Conservation (phyloP, 2,797 vertebrate species). For the Cyprinella venusta region DNA sequence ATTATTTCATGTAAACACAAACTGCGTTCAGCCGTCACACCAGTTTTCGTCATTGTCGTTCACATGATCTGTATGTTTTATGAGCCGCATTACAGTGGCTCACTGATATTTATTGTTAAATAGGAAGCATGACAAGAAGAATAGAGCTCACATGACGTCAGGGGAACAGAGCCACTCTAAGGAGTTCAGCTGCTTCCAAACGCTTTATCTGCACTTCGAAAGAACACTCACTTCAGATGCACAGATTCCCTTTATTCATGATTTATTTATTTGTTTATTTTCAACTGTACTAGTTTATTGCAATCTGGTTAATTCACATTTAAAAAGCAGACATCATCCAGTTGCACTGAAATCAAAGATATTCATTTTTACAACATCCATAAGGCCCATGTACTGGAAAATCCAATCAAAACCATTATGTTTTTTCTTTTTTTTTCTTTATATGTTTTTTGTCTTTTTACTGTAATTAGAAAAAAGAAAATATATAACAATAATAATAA, state of each 20-base stretch:
- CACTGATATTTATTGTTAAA: constrained; percentile 29
- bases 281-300: constrained; percentile 96
- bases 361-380: constrained; percentile 96
- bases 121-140: constrained; percentile 28
- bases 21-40: not conserved
- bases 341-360: constrained; percentile 94
- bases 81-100: constrained; percentile 6
- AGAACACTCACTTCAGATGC: constrained; percentile 73
- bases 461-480: constrained; percentile 91
- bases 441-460: constrained; percentile 80
- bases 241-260: constrained; percentile 89
- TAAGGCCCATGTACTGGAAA: constrained; percentile 97
- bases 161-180: not conserved
- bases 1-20: not conserved
- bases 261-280: constrained; percentile 81
- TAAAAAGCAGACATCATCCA: constrained; percentile 98
- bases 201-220: constrained; percentile 37
- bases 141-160: constrained; percentile 8
- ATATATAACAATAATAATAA: constrained; percentile 83
- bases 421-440: constrained; percentile 81
- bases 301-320: constrained; percentile 99
- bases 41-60: not conserved
- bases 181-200: constrained; percentile 28
- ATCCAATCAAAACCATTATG: constrained; percentile 97
- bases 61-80: not conserved